These are phyloP conservation scores for Copidosoma aretas DNA, from an alignment of 2,888 invertebrate species.

Conservation along the genomic window DNA sequence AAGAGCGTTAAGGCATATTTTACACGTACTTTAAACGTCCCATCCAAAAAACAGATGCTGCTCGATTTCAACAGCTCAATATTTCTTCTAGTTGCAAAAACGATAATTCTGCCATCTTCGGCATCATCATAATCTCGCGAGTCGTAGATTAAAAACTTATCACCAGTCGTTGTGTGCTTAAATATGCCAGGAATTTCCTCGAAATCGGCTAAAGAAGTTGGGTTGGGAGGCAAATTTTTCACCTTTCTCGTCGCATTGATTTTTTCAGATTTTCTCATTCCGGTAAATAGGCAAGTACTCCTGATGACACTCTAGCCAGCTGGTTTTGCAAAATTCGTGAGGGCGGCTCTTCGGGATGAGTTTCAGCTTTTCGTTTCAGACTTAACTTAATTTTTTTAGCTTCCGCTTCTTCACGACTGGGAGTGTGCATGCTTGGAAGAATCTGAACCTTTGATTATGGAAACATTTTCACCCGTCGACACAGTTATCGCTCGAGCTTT, in stretches of 20 bases:
- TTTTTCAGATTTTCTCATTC: conserved; percentile 8
- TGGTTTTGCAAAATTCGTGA: not conserved
- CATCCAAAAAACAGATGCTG: not conserved
- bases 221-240: not conserved
- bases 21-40: not conserved
- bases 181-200: not conserved
- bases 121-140: not conserved
- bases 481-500: too few relatives aligned
- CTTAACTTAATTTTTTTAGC: too few relatives aligned
- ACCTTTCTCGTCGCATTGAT: conserved; percentile 2
- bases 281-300: conserved; percentile 8
- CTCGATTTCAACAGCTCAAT: not conserved
- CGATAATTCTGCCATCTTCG: not conserved
- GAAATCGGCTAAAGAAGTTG: not conserved
- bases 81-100: conserved; percentile 1
- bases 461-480: too few relatives aligned
- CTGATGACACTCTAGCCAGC: not conserved
- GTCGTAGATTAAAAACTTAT: conserved; percentile 7
- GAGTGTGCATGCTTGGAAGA: too few relatives aligned
- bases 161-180: conserved; percentile 3
- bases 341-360: not conserved
- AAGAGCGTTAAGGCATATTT: too few relatives aligned
- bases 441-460: too few relatives aligned
- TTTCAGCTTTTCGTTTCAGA: not conserved
- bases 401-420: too few relatives aligned